These are phyloP conservation scores for Pycnonotus jocosus DNA, from an alignment of 2,113 vertebrate genomes.

Conservation along the genomic window DNA sequence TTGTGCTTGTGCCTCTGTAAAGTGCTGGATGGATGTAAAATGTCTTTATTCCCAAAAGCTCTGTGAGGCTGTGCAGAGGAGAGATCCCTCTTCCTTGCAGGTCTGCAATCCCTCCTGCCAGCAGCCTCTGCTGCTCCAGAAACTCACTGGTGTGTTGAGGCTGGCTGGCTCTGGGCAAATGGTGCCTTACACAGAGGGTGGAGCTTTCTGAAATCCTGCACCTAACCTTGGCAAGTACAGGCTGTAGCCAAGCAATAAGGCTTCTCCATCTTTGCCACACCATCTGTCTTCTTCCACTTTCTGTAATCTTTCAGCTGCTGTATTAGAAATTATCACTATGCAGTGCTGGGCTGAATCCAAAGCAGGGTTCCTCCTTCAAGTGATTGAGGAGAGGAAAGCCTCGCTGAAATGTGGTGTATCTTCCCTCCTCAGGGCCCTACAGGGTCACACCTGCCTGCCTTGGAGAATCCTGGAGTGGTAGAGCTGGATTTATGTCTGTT, in stretches of 20 bases:
- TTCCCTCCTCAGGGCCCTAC: background rate
- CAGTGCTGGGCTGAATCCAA: background rate
- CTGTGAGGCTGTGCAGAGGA: background rate
- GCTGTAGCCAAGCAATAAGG: slow-evolving; percentile 20
- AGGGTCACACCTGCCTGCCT: background rate
- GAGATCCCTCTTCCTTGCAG: background rate
- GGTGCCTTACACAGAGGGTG: background rate
- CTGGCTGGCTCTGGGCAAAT: background rate
- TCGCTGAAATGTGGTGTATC: rapidly evolving
- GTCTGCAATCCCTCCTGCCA: background rate
- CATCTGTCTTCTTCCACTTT: slow-evolving; percentile 53
- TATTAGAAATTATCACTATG: slow-evolving; percentile 39
- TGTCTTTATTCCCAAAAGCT: background rate
- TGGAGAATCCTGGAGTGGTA: background rate
- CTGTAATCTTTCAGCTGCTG: slow-evolving; percentile 33
- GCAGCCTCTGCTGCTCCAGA: background rate
- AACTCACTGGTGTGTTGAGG: background rate
- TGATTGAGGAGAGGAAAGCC: background rate
- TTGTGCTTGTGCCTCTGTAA: background rate
- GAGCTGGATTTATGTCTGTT: background rate
- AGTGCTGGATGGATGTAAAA: background rate
- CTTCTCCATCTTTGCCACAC: background rate
- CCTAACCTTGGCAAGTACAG: background rate
- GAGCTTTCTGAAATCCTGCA: background rate
- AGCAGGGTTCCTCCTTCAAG: background rate